Percentiles rank a stretch among this genome's conserved stretches.
Conservation (phyloP, 64 coral and sea anemone species). For the Actinia equina region DNA sequence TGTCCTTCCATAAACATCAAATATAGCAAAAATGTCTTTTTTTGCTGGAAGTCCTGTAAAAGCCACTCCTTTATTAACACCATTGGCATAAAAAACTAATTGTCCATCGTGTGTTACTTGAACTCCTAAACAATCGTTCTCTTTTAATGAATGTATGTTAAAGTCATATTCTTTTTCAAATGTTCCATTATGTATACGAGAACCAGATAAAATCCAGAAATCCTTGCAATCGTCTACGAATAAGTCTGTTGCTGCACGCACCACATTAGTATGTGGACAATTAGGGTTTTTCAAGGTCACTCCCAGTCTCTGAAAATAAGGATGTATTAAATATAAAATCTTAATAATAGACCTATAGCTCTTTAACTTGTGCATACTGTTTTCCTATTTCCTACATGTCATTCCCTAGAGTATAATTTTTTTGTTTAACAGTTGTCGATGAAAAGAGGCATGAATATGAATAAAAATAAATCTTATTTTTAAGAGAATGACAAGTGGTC, state of each 20-base stretch:
- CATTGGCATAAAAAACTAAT: conserved; percentile 85
- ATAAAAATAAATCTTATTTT: too few relatives aligned
- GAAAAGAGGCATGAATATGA: too few relatives aligned
- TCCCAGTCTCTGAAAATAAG: conserved; percentile 82
- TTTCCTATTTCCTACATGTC: too few relatives aligned
- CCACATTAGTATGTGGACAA: conserved; percentile 65
- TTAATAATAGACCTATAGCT: too few relatives aligned
- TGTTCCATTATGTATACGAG: conserved; percentile 87
- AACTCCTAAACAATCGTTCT: conserved; percentile 72
- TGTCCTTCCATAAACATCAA: conserved; percentile 98
- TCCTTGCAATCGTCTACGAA: conserved; percentile 78
- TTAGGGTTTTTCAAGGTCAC: conserved; percentile 88
- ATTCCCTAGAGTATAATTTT: too few relatives aligned
- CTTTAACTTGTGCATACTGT: too few relatives aligned
- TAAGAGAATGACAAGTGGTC: too few relatives aligned
- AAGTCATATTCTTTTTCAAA: conserved; percentile 90
- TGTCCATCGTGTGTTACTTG: conserved; percentile 76
- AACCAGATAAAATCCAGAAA: conserved; percentile 93
- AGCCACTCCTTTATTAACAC: conserved; percentile 70
- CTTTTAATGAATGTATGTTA: conserved; percentile 85
- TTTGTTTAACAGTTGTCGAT: too few relatives aligned
- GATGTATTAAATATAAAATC: not conserved
- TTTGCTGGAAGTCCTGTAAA: conserved; percentile 75
- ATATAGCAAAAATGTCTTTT: conserved; percentile 85
- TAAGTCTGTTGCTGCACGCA: conserved; percentile 88